Evolutionary conservation across 2,797 vertebrate genomes (phyloP), one percentile per base, ranked within the genome.

Genomic region (Enteromius treurensis): DNA sequence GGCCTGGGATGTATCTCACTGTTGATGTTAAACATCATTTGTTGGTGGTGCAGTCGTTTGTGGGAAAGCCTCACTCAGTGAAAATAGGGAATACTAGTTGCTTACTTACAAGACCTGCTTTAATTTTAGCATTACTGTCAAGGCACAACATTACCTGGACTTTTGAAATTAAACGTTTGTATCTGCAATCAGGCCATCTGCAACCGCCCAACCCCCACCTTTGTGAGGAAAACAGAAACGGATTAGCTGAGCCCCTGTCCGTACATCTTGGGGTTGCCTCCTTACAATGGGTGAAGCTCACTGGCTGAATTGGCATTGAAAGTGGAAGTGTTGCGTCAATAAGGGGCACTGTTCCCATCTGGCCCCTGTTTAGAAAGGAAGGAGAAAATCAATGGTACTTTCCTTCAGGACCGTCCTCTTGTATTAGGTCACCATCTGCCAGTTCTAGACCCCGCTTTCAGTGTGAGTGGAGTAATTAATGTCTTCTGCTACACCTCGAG

Each of bases 261-360:
- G 1, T 45, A 74, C 45, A 11, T 82, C 51, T 80, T 15, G 14
- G 77, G 73, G 81, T 85, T 71, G 45, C 62, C 55, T 64, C 26
- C 47, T 70, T 13, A 77, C 82, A 84, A 69, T 82, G 49, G 45
- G 58, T 75, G 73, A 51, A 77, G 29, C 69, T n/a, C 14, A 49
- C 80, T 17, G 37, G 29, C 65, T 83, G 78, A 84, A 83, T 77
- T 81, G 62, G 53, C 84, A 37, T 69, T 69, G 69, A 86, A 83
- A 86, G 85, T 82, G 88, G 58, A 80, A 86, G 81, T 82, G 84
- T 65, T 77, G 79, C 69, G 64, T 89, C 88, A 88, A 87, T 89
- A 88, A 85, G 86, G 77, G 84, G 78, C 83, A 82, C 79, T 87
- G 79, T 77, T 81, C 19, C 89, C 90, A 90, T 91, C 90, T 92